Percentiles rank a stretch among this genome's conserved stretches.
Evolutionary conservation across 1,140 invertebrate species (phyloP).

Genomic region (Pogonognathellus flavescens): DNA sequence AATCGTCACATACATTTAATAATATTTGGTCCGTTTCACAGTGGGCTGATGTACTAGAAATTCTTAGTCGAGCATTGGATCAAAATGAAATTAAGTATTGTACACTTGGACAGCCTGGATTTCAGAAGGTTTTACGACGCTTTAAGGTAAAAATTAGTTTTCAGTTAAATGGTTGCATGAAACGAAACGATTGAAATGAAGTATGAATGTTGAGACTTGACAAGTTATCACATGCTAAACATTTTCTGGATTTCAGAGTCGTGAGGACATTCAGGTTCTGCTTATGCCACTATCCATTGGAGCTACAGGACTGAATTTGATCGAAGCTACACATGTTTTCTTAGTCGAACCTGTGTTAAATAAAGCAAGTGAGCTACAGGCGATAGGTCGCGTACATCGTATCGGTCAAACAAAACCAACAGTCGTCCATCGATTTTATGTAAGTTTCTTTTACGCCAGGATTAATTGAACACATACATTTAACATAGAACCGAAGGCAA

Average conservation of each 20-base stretch:
- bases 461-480: too few species aligned
- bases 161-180: too few species aligned
- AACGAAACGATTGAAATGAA: too few species aligned
- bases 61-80: conserved; percentile 75
- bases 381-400: conserved; percentile 82
- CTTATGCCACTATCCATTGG: conserved; percentile 79
- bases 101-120: conserved; percentile 70
- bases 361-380: conserved; percentile 81
- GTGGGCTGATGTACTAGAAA: conserved; percentile 78
- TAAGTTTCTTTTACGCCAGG: conserved; percentile 10
- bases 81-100: conserved; percentile 76
- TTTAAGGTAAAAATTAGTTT: conserved; percentile 73
- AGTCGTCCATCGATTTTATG: conserved; percentile 67
- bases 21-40: conserved; percentile 67
- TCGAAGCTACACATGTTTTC: conserved; percentile 84
- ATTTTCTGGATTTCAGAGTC: conserved; percentile 64
- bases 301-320: conserved; percentile 83
- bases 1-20: neutral
- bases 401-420: conserved; percentile 82
- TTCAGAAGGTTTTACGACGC: conserved; percentile 71
- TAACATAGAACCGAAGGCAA: too few species aligned
- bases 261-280: conserved; percentile 75
- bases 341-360: conserved; percentile 84
- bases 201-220: too few species aligned
- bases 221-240: too few species aligned